Conservation (phyloP, 2,113 vertebrate genomes). For the Vombatus ursinus region DNA sequence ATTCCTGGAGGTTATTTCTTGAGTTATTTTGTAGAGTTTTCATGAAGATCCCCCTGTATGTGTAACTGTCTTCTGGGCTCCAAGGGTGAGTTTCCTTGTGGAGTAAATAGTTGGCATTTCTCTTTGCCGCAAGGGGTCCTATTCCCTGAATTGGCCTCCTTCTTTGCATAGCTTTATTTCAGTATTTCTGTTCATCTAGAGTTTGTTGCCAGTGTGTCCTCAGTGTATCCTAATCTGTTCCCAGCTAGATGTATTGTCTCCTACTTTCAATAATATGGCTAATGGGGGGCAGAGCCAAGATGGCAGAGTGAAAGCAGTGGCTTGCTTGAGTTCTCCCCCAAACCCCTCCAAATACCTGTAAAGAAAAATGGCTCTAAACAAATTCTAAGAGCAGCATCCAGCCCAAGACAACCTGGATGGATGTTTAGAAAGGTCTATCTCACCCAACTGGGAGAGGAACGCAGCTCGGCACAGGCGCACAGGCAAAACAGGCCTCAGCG, state of each 20-base stretch:
- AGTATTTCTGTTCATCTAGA: not conserved
- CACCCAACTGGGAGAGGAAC: too few species aligned
- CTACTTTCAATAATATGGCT: not conserved
- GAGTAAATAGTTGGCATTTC: not conserved
- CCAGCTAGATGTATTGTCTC: not conserved
- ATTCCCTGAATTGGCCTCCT: not conserved
- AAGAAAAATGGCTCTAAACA: too few species aligned
- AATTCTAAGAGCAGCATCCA: too few species aligned
- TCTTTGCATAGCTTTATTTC: not conserved
- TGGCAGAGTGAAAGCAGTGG: too few species aligned
- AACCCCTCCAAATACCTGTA: too few species aligned
- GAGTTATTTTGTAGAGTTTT: not conserved
- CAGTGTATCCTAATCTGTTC: not conserved
- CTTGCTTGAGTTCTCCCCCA: too few species aligned
- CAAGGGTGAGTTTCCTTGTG: not conserved
- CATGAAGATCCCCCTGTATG: not conserved
- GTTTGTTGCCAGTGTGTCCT: not conserved
- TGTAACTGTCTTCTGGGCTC: not conserved
- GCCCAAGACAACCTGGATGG: too few species aligned
- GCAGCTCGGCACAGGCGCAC: too few species aligned
- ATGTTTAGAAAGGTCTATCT: too few species aligned
- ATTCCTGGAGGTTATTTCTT: not conserved
- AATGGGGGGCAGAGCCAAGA: not conserved
- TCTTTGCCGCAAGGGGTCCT: not conserved
- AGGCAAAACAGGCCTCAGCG: too few species aligned